Percentiles rank a stretch among this genome's conserved stretches.
Conservation (phyloP, 1,140 invertebrate species). For the Maniola jurtina region DNA sequence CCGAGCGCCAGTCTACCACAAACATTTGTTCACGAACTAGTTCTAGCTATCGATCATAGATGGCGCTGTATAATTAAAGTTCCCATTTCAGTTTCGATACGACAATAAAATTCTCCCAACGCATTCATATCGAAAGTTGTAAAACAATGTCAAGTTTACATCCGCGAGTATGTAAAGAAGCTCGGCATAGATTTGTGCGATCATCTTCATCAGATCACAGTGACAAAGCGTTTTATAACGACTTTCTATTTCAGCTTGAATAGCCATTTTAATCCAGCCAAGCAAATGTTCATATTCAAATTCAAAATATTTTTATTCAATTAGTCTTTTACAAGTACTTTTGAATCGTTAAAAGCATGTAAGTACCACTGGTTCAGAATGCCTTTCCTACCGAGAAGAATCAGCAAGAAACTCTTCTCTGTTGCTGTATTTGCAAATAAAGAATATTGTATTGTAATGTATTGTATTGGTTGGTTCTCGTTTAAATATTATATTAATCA, state of each 20-base stretch:
- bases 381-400: too few relatives aligned
- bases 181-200: neutral
- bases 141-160: constrained; percentile 15
- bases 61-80: neutral
- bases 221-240: constrained; percentile 8
- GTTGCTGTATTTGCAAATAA: too few relatives aligned
- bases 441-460: too few relatives aligned
- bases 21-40: neutral
- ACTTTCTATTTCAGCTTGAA: neutral
- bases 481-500: too few relatives aligned
- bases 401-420: too few relatives aligned
- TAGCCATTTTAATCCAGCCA: neutral
- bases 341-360: too few relatives aligned
- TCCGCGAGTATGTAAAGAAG: constrained; percentile 2
- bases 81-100: neutral
- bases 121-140: constrained; percentile 11
- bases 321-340: too few relatives aligned
- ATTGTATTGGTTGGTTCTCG: too few relatives aligned
- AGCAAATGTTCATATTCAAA: too few relatives aligned
- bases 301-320: too few relatives aligned
- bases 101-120: neutral
- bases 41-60: neutral
- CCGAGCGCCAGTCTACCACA: too few relatives aligned
- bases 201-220: neutral
- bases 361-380: too few relatives aligned